Conservation (phyloP, 2,113 vertebrate species). For the Aplodontia rufa region DNA sequence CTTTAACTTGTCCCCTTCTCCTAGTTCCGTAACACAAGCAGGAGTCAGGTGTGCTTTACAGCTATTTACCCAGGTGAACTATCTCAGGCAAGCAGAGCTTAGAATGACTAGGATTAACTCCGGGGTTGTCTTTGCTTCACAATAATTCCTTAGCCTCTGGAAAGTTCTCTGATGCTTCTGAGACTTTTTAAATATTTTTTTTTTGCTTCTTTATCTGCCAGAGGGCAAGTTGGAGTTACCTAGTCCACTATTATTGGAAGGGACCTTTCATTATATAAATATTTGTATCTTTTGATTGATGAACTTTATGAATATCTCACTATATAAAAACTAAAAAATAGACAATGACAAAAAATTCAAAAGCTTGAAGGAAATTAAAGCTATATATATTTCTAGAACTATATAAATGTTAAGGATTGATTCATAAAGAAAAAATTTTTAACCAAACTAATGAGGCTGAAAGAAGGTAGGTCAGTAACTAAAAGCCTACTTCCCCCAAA, state of each 20-base stretch:
- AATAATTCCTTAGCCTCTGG: background rate
- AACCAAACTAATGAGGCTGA: background rate
- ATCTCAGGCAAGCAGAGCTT: background rate
- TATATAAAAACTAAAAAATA: background rate
- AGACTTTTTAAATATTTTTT: background rate
- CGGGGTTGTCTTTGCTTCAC: background rate
- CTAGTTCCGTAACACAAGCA: background rate
- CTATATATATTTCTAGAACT: background rate
- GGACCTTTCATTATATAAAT: background rate
- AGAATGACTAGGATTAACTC: background rate
- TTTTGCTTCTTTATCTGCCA: background rate
- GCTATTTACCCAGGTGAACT: background rate
- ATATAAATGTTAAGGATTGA: background rate
- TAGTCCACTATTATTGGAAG: background rate
- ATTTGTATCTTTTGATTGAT: background rate
- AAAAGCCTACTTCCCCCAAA: background rate
- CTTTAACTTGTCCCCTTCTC: background rate
- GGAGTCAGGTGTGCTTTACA: background rate
- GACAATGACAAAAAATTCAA: background rate
- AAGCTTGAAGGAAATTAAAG: background rate
- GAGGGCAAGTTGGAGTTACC: background rate
- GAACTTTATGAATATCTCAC: background rate
- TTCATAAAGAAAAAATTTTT: background rate
- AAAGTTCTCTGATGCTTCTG: background rate
- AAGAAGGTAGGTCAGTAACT: background rate